Percentiles rank a stretch among this genome's conserved stretches.
Conservation (phyloP, 2,888 invertebrate genomes). For the Phalera bucephala region DNA sequence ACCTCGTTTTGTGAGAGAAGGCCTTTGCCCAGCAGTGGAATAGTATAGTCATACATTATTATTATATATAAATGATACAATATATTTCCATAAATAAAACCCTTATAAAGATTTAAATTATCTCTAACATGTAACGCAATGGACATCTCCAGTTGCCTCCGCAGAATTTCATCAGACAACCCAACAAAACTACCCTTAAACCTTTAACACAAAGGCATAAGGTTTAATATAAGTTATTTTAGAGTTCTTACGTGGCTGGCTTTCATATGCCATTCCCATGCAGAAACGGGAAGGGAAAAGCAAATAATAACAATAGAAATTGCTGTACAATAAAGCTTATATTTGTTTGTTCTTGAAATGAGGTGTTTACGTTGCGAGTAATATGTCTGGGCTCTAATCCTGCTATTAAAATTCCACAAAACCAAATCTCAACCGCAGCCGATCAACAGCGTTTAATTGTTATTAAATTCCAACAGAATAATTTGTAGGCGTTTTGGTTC, state of each 20-base stretch:
- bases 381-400: conserved; percentile 8
- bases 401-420: no score
- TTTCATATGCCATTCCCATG: conserved; percentile 8
- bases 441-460: no score
- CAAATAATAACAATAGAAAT: conserved; percentile 15
- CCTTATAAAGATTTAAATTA: conserved; percentile 6
- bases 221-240: conserved; percentile 11
- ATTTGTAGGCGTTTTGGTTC: no score
- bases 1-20: no score
- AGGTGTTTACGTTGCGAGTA: conserved; percentile 16
- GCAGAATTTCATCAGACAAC: conserved; percentile 11
- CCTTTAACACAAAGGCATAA: neutral
- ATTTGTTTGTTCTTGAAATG: conserved; percentile 17
- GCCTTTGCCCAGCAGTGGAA: no score
- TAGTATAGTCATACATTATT: no score
- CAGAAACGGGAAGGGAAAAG: conserved; percentile 18
- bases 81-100: no score
- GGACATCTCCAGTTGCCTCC: conserved; percentile 14
- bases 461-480: no score
- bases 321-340: conserved; percentile 18
- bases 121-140: conserved; percentile 20
- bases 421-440: no score
- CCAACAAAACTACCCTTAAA: neutral
- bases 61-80: no score
- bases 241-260: conserved; percentile 17